A percentile compares a stretch with the other conserved stretches of the same genome.
Evolutionary conservation across 2,888 invertebrate genomes (phyloP).

Genomic region (Luperina testacea): DNA sequence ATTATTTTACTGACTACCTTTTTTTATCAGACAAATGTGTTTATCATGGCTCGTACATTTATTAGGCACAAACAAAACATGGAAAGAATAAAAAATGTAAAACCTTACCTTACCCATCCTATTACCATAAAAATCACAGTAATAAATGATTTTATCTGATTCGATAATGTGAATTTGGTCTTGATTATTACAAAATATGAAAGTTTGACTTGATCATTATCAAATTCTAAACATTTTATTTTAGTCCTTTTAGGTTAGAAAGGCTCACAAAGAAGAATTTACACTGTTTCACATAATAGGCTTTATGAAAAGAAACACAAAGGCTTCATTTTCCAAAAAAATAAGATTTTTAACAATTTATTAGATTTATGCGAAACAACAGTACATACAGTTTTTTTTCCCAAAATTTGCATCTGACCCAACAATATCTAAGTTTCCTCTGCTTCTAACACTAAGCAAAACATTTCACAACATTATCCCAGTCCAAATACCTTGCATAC

Average conservation of each 20-base stretch:
- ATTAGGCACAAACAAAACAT: neutral
- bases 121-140: neutral
- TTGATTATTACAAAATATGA: too few relatives aligned
- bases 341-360: too few relatives aligned
- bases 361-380: neutral
- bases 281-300: neutral
- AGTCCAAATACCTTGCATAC: conserved; percentile 17
- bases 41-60: neutral
- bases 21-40: neutral
- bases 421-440: too few relatives aligned
- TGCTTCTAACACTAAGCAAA: neutral
- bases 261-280: neutral
- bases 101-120: neutral
- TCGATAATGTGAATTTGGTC: neutral
- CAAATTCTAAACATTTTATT: neutral
- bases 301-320: too few relatives aligned
- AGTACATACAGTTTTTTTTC: neutral
- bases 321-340: neutral
- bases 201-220: too few relatives aligned
- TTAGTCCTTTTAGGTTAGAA: neutral
- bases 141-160: too few relatives aligned
- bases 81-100: neutral
- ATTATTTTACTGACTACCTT: conserved; percentile 5
- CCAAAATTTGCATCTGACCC: neutral
- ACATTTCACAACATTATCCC: neutral